Conservation (phyloP, 2,113 vertebrate species). For the Odocoileus hemionus region DNA sequence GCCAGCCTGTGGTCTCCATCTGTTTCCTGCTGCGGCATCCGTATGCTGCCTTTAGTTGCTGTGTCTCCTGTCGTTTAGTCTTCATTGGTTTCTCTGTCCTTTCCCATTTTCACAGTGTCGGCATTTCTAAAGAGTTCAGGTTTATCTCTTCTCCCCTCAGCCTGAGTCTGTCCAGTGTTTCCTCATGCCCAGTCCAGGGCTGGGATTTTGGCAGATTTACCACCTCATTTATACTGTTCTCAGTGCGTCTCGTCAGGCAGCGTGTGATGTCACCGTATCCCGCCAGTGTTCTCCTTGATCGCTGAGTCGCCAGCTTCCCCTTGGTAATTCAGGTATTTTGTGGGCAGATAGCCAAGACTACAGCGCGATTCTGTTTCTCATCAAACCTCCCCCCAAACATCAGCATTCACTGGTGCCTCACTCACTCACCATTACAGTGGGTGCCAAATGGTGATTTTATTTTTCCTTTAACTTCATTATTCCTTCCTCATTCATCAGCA, state of each 20-base stretch:
- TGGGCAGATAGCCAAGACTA: too few relatives aligned
- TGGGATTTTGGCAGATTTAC: background rate
- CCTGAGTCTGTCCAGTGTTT: background rate
- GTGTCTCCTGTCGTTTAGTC: background rate
- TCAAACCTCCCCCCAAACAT: too few relatives aligned
- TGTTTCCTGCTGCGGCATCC: background rate
- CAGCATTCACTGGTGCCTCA: background rate
- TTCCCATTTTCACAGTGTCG: too few relatives aligned
- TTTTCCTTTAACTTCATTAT: background rate
- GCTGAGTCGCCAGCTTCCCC: background rate
- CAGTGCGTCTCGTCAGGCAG: background rate
- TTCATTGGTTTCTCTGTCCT: background rate
- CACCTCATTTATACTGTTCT: background rate
- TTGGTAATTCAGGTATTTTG: background rate
- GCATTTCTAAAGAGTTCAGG: background rate
- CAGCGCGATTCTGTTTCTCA: background rate
- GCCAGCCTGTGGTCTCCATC: too few relatives aligned
- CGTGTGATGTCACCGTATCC: background rate
- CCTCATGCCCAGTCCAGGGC: background rate
- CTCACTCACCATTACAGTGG: background rate
- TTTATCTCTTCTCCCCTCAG: background rate
- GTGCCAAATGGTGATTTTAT: background rate
- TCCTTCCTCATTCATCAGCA: background rate
- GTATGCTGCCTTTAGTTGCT: rapidly evolving
- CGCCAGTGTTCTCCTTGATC: background rate